Conservation (phyloP, 2,113 vertebrate genomes). For the Mobula birostris region DNA sequence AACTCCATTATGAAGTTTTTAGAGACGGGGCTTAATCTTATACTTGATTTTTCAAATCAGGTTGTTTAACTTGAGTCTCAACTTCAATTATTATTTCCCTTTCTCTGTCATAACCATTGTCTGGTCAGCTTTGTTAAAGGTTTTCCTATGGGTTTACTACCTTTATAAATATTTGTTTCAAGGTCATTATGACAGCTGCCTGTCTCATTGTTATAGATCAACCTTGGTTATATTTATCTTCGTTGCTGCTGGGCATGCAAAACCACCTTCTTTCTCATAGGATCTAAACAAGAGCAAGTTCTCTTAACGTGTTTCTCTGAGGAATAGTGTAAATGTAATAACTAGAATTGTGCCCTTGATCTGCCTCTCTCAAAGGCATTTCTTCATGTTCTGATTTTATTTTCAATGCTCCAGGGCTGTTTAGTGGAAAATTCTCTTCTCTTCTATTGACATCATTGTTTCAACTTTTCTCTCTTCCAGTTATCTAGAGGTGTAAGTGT, state of each 20-base stretch:
- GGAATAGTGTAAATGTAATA: not conserved
- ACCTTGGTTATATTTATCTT: not conserved
- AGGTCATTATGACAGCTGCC: not conserved
- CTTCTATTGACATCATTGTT: not conserved
- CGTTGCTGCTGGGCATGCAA: not conserved
- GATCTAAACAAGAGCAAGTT: not conserved
- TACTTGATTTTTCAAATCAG: too few species aligned
- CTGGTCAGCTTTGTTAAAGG: not conserved
- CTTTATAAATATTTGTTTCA: slow-evolving; percentile 9
- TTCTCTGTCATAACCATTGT: not conserved
- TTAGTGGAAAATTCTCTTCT: not conserved
- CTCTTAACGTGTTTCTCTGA: not conserved
- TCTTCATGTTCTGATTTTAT: not conserved
- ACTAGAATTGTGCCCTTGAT: not conserved
- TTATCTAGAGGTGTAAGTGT: not conserved
- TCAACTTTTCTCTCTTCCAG: not conserved
- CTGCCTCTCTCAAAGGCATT: not conserved
- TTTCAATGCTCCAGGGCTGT: not conserved
- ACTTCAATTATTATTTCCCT: not conserved
- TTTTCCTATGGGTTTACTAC: not conserved
- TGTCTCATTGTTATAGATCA: not conserved
- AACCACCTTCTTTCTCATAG: not conserved
- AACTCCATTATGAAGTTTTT: too few species aligned
- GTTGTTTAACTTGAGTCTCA: too few species aligned
- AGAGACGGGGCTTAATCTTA: too few species aligned